phyloP scores from a whole-genome alignment of 2,113 vertebrate genomes.

The Carassius gibelio region DNA sequence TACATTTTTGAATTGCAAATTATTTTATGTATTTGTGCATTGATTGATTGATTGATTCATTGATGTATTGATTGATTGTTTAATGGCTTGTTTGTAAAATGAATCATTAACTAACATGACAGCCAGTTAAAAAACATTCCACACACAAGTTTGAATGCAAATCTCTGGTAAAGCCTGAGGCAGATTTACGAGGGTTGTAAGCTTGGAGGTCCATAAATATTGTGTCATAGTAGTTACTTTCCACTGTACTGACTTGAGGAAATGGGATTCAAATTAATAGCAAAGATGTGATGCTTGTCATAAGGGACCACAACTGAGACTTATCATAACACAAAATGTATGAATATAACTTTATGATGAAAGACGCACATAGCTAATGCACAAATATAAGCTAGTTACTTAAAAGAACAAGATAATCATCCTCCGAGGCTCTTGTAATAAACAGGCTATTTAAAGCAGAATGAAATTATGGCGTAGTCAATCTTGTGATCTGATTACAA shows the following conservation, averaged over 20 bases:
- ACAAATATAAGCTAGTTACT: constrained; percentile 7
- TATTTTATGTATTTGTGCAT: too few species aligned
- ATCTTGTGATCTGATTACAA: constrained; percentile 38
- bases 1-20: too few species aligned
- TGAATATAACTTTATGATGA: not conserved
- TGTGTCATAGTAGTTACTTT: constrained; percentile 7
- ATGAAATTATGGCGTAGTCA: constrained; percentile 23
- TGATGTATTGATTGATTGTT: too few species aligned
- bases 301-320: not conserved
- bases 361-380: not conserved
- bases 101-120: not conserved
- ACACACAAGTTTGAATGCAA: not conserved
- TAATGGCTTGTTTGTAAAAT: too few species aligned
- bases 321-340: not conserved
- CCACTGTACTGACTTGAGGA: constrained; percentile 22
- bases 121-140: not conserved
- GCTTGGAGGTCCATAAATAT: constrained; percentile 1
- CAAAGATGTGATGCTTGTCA: constrained; percentile 13
- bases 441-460: constrained; percentile 30
- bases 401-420: constrained; percentile 36
- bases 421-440: constrained; percentile 15
- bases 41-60: too few species aligned
- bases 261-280: constrained; percentile 26
- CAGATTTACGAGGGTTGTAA: not conserved
- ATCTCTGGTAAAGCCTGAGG: not conserved